phyloP scores from a whole-genome alignment of 30 jellyfish, hydroid and myxozoan species.

The Chrysaora quinquecirrha region DNA sequence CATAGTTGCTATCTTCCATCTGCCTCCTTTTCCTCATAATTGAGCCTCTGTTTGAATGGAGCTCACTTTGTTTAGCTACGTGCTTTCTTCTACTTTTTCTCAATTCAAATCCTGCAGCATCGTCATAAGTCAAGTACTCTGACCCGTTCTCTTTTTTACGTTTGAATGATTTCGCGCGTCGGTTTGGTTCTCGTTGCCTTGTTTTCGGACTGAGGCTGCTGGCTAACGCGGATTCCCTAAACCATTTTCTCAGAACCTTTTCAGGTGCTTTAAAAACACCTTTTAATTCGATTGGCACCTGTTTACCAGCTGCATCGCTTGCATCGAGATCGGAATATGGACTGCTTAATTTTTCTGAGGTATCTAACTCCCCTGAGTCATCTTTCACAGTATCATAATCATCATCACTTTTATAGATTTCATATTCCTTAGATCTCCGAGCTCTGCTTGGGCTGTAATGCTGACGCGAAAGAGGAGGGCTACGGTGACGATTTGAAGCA shows the following conservation, averaged over 20 bases:
- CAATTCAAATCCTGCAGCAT: background rate
- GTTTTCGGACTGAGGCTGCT: conserved; percentile 17
- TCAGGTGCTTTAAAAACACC: conserved; percentile 70
- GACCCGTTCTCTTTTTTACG: background rate
- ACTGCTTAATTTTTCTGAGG: background rate
- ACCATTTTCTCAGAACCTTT: conserved; percentile 54
- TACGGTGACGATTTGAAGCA: background rate
- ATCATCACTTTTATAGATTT: background rate
- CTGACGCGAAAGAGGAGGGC: background rate
- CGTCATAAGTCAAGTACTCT: background rate
- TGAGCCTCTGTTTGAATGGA: background rate
- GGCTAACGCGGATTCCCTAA: conserved; percentile 27
- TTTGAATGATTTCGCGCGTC: background rate
- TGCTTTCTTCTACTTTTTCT: conserved; percentile 11
- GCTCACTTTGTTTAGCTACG: background rate
- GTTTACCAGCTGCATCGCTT: background rate
- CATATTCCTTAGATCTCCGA: background rate
- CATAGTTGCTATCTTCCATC: background rate
- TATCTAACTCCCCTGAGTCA: background rate
- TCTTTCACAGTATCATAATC: background rate
- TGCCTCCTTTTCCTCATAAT: background rate
- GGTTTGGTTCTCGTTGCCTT: background rate
- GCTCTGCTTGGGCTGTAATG: background rate
- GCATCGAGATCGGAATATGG: conserved; percentile 1
- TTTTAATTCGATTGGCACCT: conserved; percentile 49